phyloP scores from a whole-genome alignment of 2,888 invertebrate species.

The Ceraclea dissimilis region DNA sequence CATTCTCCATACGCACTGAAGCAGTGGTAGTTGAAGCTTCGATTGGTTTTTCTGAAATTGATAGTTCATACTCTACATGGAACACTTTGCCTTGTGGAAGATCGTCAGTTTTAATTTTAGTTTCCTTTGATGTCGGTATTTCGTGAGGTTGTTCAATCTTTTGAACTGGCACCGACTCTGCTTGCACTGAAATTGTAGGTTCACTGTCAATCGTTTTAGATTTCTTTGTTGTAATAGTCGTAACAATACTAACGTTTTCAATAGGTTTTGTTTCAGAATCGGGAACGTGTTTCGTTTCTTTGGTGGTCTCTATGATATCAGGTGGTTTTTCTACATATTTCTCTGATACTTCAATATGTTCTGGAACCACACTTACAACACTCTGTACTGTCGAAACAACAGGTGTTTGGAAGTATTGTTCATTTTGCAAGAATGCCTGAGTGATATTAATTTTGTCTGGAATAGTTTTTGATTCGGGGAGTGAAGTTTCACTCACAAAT shows the following conservation, averaged over 20 bases:
- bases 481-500: not conserved
- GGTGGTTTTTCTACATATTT: not conserved
- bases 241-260: no score
- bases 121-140: slow-evolving; percentile 15
- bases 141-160: slow-evolving; percentile 8
- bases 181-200: slow-evolving; percentile 7
- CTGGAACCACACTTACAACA: no score
- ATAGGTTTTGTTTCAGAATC: not conserved
- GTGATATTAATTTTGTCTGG: not conserved
- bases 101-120: not conserved
- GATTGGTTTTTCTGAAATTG: slow-evolving; percentile 35
- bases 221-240: no score
- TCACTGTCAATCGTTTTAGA: no score
- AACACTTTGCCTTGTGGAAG: slow-evolving; percentile 27
- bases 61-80: slow-evolving; percentile 33
- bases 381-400: not conserved
- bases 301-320: not conserved
- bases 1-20: slow-evolving; percentile 30
- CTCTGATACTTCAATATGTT: not conserved
- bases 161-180: not conserved
- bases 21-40: slow-evolving; percentile 23
- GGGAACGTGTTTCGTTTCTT: not conserved
- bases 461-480: not conserved
- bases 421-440: not conserved
- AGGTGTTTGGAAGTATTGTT: not conserved